phyloP scores from a whole-genome alignment of 1,140 invertebrate genomes.

The Meloidogyne hapla region DNA sequence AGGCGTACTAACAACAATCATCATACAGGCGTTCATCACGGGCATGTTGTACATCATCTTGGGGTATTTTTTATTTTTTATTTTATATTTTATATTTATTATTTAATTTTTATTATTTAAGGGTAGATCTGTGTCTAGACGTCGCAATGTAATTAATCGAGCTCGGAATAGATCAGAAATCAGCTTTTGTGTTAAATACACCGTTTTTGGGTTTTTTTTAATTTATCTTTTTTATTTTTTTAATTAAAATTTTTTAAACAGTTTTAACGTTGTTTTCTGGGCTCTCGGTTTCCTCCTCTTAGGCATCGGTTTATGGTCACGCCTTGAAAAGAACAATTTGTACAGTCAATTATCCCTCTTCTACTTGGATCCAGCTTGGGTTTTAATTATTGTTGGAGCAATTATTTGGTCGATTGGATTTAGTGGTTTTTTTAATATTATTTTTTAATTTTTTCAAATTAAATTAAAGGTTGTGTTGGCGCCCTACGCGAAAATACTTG shows the following conservation, averaged over 20 bases:
- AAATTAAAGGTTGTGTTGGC: slow-evolving; percentile 79
- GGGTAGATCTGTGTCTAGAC: background rate
- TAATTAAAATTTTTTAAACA: slow-evolving; percentile 70
- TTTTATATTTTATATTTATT: background rate
- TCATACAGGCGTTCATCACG: background rate
- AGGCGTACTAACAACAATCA: background rate
- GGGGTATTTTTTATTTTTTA: background rate
- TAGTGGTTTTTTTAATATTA: slow-evolving; percentile 66
- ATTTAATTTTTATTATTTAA: background rate
- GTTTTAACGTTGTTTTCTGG: slow-evolving; percentile 95
- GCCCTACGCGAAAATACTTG: slow-evolving; percentile 76
- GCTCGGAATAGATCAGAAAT: slow-evolving; percentile 36
- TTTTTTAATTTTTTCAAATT: slow-evolving; percentile 12
- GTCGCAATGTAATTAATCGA: background rate
- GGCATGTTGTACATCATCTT: background rate
- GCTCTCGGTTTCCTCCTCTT: slow-evolving; percentile 68
- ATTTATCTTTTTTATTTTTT: slow-evolving; percentile 1
- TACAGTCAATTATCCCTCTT: slow-evolving; percentile 76
- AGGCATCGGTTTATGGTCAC: slow-evolving; percentile 84
- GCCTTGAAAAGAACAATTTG: slow-evolving; percentile 91
- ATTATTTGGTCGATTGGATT: slow-evolving; percentile 92
- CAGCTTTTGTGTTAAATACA: slow-evolving; percentile 49
- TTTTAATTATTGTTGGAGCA: slow-evolving; percentile 84
- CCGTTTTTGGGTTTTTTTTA: slow-evolving; percentile 33
- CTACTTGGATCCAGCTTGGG: slow-evolving; percentile 89